Evolutionary conservation across 2,888 invertebrate species (phyloP).

Genomic region (Thera obeliscata): DNA sequence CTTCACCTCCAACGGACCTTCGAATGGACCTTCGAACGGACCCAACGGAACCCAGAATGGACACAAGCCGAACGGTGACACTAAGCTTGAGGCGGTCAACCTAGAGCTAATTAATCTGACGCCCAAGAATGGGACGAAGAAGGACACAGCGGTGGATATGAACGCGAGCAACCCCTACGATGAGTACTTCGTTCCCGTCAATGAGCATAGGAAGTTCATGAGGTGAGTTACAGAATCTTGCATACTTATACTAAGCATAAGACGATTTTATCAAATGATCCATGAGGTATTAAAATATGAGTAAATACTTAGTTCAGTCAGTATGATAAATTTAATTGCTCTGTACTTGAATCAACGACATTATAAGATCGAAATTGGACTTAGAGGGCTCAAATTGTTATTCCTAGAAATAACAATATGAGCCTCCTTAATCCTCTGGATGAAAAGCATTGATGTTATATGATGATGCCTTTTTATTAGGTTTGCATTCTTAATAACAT

Average conservation of each 20-base stretch:
- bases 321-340: no score
- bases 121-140: constrained; percentile 85
- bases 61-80: constrained; percentile 75
- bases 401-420: neutral
- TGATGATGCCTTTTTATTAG: no score
- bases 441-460: no score
- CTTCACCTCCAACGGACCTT: constrained; percentile 72
- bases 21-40: constrained; percentile 11
- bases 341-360: no score
- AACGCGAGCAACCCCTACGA: constrained; percentile 90
- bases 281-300: no score
- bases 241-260: neutral
- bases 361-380: no score
- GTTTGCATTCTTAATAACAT: no score
- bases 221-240: constrained; percentile 81
- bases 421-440: no score
- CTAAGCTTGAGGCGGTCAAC: constrained; percentile 89
- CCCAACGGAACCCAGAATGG: constrained; percentile 56
- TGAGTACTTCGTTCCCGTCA: constrained; percentile 93
- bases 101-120: constrained; percentile 91
- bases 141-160: constrained; percentile 86
- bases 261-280: no score
- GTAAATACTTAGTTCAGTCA: no score
- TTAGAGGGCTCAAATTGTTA: no score
- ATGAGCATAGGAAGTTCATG: constrained; percentile 93